Percentiles rank a stretch among this genome's conserved stretches.
Conservation (phyloP, 2,888 invertebrate genomes). For the Eristalis arbustorum region DNA sequence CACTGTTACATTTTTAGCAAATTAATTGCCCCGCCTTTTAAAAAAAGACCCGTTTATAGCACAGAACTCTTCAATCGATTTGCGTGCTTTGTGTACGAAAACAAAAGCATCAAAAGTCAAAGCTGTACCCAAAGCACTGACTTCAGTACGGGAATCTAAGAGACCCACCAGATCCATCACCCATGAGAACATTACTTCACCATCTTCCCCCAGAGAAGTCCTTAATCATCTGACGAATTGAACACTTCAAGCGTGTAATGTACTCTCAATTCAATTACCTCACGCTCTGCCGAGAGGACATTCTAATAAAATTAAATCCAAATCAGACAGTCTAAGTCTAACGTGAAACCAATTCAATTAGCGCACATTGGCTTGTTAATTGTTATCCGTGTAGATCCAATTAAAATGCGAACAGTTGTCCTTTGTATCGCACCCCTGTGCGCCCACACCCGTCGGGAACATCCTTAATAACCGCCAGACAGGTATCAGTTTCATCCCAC, state of each 20-base stretch:
- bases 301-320: constrained; percentile 54
- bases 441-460: not conserved
- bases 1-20: too few species aligned
- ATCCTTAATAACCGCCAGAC: constrained; percentile 48
- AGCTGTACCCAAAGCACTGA: too few species aligned
- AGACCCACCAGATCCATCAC: too few species aligned
- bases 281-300: not conserved
- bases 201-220: not conserved
- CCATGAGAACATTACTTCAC: not conserved
- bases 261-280: not conserved
- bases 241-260: constrained; percentile 1
- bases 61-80: too few species aligned
- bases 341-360: constrained; percentile 60
- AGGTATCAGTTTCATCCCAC: constrained; percentile 14
- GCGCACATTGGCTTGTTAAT: constrained; percentile 61
- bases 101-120: too few species aligned
- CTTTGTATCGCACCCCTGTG: constrained; percentile 17
- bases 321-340: constrained; percentile 56
- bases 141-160: too few species aligned
- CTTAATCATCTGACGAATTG: not conserved
- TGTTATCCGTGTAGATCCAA: constrained; percentile 64
- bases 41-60: too few species aligned
- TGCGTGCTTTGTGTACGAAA: too few species aligned
- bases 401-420: constrained; percentile 46
- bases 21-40: too few species aligned